These are phyloP conservation scores for Tipula confusa DNA, from an alignment of 2,888 invertebrate species.

Conservation along the genomic window DNA sequence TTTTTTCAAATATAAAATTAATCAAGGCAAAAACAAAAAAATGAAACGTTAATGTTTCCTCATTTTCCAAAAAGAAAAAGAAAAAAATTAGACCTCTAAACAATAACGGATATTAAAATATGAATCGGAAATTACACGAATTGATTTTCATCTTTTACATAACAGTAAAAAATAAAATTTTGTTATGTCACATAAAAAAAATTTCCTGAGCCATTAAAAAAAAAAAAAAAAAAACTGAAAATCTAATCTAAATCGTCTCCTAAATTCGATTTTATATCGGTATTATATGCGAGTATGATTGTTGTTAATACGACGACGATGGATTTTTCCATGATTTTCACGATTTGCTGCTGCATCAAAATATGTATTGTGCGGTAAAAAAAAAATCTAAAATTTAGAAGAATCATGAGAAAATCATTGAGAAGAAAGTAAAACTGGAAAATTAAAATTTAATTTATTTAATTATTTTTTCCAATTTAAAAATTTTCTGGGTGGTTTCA, in stretches of 20 bases:
- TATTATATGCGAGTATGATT: too few species aligned
- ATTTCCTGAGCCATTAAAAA: neutral
- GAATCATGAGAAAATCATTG: neutral
- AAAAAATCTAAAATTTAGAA: constrained; percentile 25
- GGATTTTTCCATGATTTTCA: neutral
- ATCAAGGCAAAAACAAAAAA: neutral
- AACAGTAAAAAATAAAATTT: neutral
- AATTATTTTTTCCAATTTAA: constrained; percentile 20
- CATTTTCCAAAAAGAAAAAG: neutral
- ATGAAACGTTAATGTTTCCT: neutral
- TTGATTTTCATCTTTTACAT: constrained; percentile 14
- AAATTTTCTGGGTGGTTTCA: constrained; percentile 25
- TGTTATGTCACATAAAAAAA: neutral
- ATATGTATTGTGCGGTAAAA: neutral
- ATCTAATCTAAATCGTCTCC: neutral
- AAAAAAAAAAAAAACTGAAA: too few species aligned
- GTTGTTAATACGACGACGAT: constrained; percentile 13
- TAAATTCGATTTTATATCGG: neutral
- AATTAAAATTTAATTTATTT: neutral
- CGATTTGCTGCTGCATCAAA: neutral
- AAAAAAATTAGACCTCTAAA: constrained; percentile 4
- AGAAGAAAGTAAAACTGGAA: neutral
- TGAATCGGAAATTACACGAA: neutral
- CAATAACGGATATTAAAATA: constrained; percentile 25
- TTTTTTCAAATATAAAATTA: neutral